Conservation (phyloP, 2,113 vertebrate species). For the Dromiciops gliroides region DNA sequence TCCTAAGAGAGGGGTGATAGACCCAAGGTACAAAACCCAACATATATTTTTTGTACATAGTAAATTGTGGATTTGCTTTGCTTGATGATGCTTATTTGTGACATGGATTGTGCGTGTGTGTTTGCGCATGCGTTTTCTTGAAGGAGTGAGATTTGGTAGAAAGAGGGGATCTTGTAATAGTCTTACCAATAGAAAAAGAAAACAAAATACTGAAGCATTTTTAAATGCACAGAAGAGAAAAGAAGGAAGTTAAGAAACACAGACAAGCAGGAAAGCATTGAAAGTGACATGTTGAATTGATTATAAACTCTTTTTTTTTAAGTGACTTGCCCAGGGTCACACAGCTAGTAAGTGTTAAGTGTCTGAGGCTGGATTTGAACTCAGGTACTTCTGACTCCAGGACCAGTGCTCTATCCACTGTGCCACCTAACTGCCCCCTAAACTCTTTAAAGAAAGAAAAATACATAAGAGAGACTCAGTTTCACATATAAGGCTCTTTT, state of each 20-base stretch:
- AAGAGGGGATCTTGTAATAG: not conserved
- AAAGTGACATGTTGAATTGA: not conserved
- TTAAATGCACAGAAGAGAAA: not conserved
- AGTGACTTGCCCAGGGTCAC: too few relatives aligned
- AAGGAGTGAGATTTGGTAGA: not conserved
- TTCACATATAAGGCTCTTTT: not conserved
- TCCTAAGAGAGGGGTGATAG: not conserved
- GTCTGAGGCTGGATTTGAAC: too few relatives aligned
- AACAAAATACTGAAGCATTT: not conserved
- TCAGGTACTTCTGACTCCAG: too few relatives aligned
- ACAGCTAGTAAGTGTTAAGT: too few relatives aligned
- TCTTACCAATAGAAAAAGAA: not conserved
- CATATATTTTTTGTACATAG: not conserved
- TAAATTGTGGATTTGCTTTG: not conserved
- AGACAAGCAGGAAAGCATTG: not conserved
- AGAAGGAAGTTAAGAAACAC: not conserved
- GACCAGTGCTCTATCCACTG: too few relatives aligned
- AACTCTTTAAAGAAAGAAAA: not conserved
- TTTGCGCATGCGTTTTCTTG: not conserved
- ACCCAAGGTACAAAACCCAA: not conserved
- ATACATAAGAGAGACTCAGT: not conserved
- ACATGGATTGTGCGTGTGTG: not conserved
- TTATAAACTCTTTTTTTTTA: too few relatives aligned
- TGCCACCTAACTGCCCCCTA: too few relatives aligned
- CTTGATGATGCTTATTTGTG: not conserved